phyloP scores from a whole-genome alignment of 2,797 vertebrate species.

The Fistularia commersonii region DNA sequence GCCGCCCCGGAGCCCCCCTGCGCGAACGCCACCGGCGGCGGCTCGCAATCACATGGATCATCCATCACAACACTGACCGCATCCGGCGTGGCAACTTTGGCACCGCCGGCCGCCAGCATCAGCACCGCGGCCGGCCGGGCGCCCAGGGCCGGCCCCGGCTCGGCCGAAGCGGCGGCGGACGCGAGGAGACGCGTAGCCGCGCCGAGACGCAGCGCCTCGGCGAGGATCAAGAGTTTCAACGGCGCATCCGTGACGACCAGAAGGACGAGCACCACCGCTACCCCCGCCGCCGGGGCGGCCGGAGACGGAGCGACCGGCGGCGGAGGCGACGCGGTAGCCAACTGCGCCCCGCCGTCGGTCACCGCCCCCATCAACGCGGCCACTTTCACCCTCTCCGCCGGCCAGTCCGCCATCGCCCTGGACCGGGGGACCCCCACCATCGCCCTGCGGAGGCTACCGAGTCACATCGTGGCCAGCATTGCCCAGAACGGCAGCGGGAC shows the following conservation, averaged over 20 bases:
- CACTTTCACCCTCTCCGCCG: constrained; percentile 65
- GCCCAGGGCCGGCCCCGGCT: constrained; percentile 36
- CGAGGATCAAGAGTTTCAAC: constrained; percentile 75
- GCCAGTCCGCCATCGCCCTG: constrained; percentile 65
- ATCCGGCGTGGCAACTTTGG: constrained; percentile 73
- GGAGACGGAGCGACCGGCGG: constrained; percentile 35
- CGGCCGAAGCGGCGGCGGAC: constrained; percentile 56
- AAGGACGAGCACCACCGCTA: constrained; percentile 48
- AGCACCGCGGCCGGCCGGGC: constrained; percentile 51
- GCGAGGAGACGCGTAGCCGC: constrained; percentile 68
- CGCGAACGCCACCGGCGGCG: constrained; percentile 69
- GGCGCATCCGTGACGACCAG: constrained; percentile 67
- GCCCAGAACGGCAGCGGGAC: constrained; percentile 80
- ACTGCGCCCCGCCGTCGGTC: constrained; percentile 39
- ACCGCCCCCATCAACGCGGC: constrained; percentile 63
- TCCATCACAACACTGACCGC: constrained; percentile 71
- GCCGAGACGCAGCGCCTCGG: constrained; percentile 60
- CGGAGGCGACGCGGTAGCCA: constrained; percentile 25
- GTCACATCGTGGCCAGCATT: constrained; percentile 77
- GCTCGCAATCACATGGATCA: constrained; percentile 76
- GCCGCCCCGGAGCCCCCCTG: constrained; percentile 44
- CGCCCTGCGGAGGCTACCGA: constrained; percentile 76
- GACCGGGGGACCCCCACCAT: constrained; percentile 77
- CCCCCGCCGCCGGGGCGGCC: constrained; percentile 27
- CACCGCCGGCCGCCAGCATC: constrained; percentile 63